Percentiles rank a stretch among this genome's conserved stretches.
These are phyloP conservation scores for Nyctibius bracteatus DNA, from an alignment of 2,113 vertebrate species.

Conservation along the genomic window DNA sequence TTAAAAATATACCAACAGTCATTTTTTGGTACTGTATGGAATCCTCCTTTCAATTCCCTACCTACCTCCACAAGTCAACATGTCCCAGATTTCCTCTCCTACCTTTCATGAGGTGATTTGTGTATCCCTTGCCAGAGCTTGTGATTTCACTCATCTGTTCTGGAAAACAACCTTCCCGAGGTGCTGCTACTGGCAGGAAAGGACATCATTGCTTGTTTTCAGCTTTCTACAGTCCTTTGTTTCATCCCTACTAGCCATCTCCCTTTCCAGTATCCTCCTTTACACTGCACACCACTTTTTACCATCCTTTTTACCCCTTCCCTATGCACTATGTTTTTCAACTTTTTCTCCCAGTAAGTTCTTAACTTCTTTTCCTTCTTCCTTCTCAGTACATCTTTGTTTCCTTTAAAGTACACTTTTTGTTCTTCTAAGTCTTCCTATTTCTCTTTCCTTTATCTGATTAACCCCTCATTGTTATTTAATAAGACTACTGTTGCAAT, in stretches of 20 bases:
- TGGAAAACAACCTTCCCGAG: neutral
- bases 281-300: neutral
- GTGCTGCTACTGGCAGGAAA: neutral
- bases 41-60: neutral
- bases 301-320: neutral
- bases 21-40: neutral
- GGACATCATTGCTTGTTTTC: neutral
- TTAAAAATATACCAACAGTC: neutral
- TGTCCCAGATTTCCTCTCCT: neutral
- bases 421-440: neutral
- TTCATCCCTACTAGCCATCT: neutral
- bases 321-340: neutral
- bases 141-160: neutral
- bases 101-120: neutral
- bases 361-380: neutral
- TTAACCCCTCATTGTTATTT: neutral
- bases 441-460: neutral
- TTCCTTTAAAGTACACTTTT: neutral
- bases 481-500: neutral
- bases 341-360: neutral
- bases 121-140: neutral
- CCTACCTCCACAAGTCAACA: neutral
- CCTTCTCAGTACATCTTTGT: neutral
- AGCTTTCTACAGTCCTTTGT: neutral
- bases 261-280: neutral